Conservation (phyloP, 1,140 invertebrate species). For the Caenorhabditis inopinata region DNA sequence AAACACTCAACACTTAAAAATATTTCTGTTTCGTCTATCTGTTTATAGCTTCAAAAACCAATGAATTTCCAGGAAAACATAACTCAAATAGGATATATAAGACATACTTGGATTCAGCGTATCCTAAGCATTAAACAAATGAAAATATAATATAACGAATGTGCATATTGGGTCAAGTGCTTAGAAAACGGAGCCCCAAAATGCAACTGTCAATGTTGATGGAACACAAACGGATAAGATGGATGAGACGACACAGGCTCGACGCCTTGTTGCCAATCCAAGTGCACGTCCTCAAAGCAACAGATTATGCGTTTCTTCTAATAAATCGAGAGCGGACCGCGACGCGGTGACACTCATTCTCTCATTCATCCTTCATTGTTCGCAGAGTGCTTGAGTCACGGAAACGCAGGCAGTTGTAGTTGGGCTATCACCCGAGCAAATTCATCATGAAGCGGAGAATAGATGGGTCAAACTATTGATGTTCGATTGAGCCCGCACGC, state of each 20-base stretch:
- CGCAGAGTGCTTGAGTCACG: not conserved
- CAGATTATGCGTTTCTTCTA: slow-evolving; percentile 14
- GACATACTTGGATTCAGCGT: no score
- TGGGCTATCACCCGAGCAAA: slow-evolving; percentile 20
- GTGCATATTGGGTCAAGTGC: slow-evolving; percentile 28
- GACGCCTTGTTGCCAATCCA: not conserved
- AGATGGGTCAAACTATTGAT: not conserved
- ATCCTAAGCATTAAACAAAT: no score
- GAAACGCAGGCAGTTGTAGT: not conserved
- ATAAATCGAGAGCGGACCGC: not conserved
- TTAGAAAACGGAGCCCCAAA: not conserved
- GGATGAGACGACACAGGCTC: slow-evolving; percentile 11
- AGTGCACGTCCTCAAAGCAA: not conserved
- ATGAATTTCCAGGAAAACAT: no score
- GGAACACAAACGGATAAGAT: slow-evolving; percentile 7
- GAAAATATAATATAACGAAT: not conserved
- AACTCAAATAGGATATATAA: no score
- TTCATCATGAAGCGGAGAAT: not conserved
- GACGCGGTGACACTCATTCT: not conserved
- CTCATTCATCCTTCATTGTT: slow-evolving; percentile 3
- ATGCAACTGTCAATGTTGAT: not conserved
- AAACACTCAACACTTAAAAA: no score
- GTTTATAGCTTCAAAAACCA: no score
- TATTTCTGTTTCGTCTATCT: no score
- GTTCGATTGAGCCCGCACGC: not conserved